Conservation (phyloP, 2,888 invertebrate species). For the Incurvaria masculella region DNA sequence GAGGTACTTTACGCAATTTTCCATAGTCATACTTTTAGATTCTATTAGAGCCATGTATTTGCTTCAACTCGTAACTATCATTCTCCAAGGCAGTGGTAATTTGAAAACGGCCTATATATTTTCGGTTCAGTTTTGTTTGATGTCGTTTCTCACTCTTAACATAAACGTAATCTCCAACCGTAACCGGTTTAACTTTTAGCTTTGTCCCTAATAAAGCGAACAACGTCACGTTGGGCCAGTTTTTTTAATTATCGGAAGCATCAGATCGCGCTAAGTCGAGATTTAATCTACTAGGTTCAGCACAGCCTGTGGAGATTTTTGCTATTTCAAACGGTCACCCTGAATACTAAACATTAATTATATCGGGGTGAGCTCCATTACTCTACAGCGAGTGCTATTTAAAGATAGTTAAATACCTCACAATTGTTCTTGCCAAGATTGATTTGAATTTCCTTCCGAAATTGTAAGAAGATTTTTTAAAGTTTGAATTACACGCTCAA, state of each 20-base stretch:
- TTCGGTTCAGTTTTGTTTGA: constrained; percentile 13
- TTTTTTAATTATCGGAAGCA: background rate
- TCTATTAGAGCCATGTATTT: constrained; percentile 12
- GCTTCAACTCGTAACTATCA: no score
- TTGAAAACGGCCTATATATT: constrained; percentile 10
- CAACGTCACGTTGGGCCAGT: background rate
- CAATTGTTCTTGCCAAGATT: constrained; percentile 2
- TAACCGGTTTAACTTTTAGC: background rate
- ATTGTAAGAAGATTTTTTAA: constrained; percentile 2
- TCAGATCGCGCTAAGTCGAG: no score
- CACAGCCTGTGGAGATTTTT: background rate
- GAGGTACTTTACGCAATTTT: constrained; percentile 6
- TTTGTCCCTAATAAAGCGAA: background rate
- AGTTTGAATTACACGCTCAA: constrained; percentile 2
- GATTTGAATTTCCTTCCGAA: background rate
- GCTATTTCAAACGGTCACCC: constrained; percentile 1
- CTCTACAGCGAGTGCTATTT: no score
- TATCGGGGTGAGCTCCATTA: background rate
- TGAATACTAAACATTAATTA: constrained; percentile 8
- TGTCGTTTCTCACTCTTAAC: constrained; percentile 1
- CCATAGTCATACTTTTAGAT: constrained; percentile 15
- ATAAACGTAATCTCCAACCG: no score
- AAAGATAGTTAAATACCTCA: no score
- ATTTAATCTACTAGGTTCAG: background rate
- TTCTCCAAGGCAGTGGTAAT: constrained; percentile 13